phyloP scores from a whole-genome alignment of 2,797 vertebrate genomes.

The Margarornis squamiger region DNA sequence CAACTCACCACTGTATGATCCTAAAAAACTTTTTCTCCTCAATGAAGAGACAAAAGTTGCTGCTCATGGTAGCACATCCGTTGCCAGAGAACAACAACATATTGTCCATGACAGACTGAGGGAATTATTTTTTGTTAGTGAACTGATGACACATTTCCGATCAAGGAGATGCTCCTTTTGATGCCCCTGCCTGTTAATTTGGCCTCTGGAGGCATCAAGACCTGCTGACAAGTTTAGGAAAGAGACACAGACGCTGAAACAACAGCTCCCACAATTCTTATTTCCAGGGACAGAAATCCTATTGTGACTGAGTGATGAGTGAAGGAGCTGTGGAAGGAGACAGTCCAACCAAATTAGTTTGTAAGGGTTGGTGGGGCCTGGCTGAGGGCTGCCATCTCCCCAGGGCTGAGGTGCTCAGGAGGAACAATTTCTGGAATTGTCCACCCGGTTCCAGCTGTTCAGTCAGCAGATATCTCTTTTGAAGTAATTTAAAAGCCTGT shows the following conservation, averaged over 20 bases:
- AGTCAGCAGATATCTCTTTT: background rate
- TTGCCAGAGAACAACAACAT: background rate
- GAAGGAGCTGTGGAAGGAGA: background rate
- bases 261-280: background rate
- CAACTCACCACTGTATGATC: background rate
- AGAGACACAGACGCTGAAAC: accelerated
- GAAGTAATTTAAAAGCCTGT: background rate
- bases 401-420: background rate
- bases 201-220: background rate
- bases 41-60: background rate
- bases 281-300: background rate
- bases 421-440: background rate
- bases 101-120: background rate
- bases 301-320: background rate
- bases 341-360: background rate
- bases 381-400: background rate
- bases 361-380: accelerated
- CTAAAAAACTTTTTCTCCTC: background rate
- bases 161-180: background rate
- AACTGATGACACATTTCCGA: background rate
- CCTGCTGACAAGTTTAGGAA: background rate
- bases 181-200: background rate
- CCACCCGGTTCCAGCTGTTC: background rate
- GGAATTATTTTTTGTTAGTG: background rate
- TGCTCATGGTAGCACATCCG: background rate